These are phyloP conservation scores for Eutrigla gurnardus DNA, from an alignment of 2,797 vertebrate genomes.

Conservation along the genomic window DNA sequence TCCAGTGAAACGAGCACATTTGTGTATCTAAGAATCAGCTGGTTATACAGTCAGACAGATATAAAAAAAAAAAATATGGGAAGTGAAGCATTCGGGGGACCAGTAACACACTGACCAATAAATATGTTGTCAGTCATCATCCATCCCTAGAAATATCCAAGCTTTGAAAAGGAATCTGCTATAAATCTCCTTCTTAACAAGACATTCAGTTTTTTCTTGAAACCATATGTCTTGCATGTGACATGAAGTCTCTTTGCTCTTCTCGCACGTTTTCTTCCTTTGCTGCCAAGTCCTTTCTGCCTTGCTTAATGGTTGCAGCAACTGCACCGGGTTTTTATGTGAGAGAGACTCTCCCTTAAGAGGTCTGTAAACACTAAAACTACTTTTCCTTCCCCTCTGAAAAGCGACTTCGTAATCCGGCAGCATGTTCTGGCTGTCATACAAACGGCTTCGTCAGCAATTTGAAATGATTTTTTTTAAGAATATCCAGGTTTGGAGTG, in stretches of 20 bases:
- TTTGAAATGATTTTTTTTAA: slow-evolving; percentile 19
- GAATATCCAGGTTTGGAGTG: background rate
- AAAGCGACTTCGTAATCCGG: slow-evolving; percentile 1
- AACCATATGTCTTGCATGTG: background rate
- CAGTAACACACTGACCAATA: background rate
- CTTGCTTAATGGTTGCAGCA: background rate
- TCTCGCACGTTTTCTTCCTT: slow-evolving; percentile 11
- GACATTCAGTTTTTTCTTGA: background rate
- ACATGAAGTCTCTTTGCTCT: background rate
- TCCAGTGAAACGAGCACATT: background rate
- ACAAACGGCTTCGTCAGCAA: slow-evolving; percentile 5
- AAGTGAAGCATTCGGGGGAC: background rate
- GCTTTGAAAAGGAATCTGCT: background rate
- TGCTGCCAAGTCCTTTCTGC: background rate
- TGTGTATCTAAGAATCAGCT: no score
- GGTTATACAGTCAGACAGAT: no score
- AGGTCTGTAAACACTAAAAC: slow-evolving; percentile 9
- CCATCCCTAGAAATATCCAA: slow-evolving; percentile 3
- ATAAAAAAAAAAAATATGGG: no score
- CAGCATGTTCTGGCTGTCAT: background rate
- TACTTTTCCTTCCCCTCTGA: background rate
- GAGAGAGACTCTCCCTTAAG: background rate
- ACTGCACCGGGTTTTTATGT: background rate
- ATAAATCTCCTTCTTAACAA: background rate
- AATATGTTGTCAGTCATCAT: background rate